phyloP scores from a whole-genome alignment of 2,797 vertebrate species.

The Argentina silus region DNA sequence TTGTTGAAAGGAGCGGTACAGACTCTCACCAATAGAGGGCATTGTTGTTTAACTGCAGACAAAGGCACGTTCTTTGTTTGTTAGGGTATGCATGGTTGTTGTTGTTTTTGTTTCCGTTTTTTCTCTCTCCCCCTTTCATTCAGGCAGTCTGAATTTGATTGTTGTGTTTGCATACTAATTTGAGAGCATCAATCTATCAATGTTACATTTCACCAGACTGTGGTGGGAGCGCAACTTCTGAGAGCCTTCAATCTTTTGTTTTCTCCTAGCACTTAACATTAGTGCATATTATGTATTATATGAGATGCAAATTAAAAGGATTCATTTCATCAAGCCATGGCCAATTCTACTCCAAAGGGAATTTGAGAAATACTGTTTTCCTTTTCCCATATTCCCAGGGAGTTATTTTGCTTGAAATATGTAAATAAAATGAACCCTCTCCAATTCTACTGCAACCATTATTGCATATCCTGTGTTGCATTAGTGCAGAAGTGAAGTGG shows the following conservation, averaged over 20 bases:
- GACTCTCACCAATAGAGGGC: constrained; percentile 81
- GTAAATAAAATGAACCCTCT: constrained; percentile 49
- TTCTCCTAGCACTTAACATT: constrained; percentile 55
- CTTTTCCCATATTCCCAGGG: constrained; percentile 28
- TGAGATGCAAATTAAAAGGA: constrained; percentile 72
- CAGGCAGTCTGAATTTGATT: constrained; percentile 50
- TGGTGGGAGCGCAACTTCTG: constrained; percentile 39
- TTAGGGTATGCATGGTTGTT: constrained; percentile 49
- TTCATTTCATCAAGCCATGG: constrained; percentile 67
- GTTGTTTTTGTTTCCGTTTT: constrained; percentile 44
- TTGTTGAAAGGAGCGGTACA: constrained; percentile 54
- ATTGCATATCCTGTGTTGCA: constrained; percentile 19
- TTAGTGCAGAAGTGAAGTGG: constrained; percentile 14
- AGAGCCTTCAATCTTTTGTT: constrained; percentile 53
- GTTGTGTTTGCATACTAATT: constrained; percentile 64
- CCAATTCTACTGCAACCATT: constrained; percentile 20
- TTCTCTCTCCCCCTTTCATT: constrained; percentile 27
- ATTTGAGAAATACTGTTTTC: constrained; percentile 44
- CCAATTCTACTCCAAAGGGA: constrained; percentile 51
- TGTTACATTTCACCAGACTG: constrained; percentile 40
- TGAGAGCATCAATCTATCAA: constrained; percentile 55
- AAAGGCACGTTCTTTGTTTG: constrained; percentile 63
- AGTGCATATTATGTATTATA: constrained; percentile 65
- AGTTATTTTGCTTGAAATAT: constrained; percentile 51
- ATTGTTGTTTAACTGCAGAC: constrained; percentile 80